phyloP scores from a whole-genome alignment of 1,140 invertebrate genomes.

The Atta colombica region DNA sequence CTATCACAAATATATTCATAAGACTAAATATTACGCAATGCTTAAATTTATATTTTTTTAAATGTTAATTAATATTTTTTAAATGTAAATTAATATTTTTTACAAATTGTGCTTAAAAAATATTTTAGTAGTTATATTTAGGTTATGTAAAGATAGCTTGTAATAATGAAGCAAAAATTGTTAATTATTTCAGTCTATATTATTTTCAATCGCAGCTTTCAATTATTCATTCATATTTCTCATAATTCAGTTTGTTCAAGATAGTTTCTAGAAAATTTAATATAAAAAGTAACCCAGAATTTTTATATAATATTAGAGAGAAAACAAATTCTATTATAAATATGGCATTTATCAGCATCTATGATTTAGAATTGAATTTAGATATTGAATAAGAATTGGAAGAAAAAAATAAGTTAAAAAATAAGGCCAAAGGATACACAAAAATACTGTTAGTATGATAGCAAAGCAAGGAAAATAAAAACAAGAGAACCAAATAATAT shows the following conservation, averaged over 20 bases:
- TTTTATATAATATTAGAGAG: not conserved
- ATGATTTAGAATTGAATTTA: not conserved
- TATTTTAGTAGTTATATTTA: too few relatives aligned
- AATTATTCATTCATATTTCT: not conserved
- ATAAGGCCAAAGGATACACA: not conserved
- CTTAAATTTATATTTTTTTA: not conserved
- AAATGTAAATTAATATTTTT: too few relatives aligned
- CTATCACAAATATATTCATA: constrained; percentile 62
- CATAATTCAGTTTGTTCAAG: constrained; percentile 1
- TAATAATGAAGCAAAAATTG: not conserved
- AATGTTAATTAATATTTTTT: not conserved
- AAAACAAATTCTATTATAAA: not conserved
- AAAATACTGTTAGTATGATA: not conserved
- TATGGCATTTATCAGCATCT: not conserved
- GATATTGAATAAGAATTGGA: too few relatives aligned
- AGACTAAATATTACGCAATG: constrained; percentile 32
- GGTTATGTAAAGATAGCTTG: not conserved
- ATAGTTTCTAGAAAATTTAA: not conserved
- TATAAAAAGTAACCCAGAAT: constrained; percentile 12
- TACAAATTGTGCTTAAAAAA: not conserved
- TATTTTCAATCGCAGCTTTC: not conserved
- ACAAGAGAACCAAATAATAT: not conserved
- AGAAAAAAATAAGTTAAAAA: not conserved
- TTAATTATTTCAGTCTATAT: not conserved
- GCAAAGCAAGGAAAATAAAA: not conserved